Percentiles rank a stretch among this genome's conserved stretches.
phyloP scores from a whole-genome alignment of 2,888 invertebrate species.

The Pristionchus fissidentatus region DNA sequence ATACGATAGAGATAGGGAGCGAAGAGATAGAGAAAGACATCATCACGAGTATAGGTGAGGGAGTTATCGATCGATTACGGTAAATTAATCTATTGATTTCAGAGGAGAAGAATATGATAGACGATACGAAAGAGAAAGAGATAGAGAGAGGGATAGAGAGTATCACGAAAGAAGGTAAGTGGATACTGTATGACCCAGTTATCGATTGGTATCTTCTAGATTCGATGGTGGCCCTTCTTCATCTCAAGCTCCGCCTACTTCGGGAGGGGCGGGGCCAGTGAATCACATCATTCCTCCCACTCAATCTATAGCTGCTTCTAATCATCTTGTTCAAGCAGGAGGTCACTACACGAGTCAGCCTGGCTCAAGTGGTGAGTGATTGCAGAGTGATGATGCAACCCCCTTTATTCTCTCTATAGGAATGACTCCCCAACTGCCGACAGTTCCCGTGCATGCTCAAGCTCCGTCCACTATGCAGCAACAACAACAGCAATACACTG shows the following conservation, averaged over 20 bases:
- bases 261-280: background rate
- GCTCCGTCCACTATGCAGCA: too few relatives aligned
- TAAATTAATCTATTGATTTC: background rate
- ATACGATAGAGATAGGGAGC: conserved; percentile 9
- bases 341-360: conserved; percentile 33
- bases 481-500: conserved; percentile 30
- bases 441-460: background rate
- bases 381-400: background rate
- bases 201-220: background rate
- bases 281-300: conserved; percentile 47
- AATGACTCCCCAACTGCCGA: conserved; percentile 3
- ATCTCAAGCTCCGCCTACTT: conserved; percentile 19
- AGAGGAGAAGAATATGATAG: conserved; percentile 39
- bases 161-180: conserved; percentile 43
- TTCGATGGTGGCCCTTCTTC: conserved; percentile 35
- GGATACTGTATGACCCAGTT: background rate
- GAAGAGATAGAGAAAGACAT: conserved; percentile 2
- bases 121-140: conserved; percentile 45
- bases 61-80: background rate
- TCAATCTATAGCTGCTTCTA: conserved; percentile 10
- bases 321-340: conserved; percentile 44
- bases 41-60: conserved; percentile 31
- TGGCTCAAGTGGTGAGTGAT: conserved; percentile 26
- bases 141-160: conserved; percentile 39
- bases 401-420: background rate